Evolutionary conservation across 1,140 invertebrate genomes (phyloP).

Genomic region (Ostrea edulis): DNA sequence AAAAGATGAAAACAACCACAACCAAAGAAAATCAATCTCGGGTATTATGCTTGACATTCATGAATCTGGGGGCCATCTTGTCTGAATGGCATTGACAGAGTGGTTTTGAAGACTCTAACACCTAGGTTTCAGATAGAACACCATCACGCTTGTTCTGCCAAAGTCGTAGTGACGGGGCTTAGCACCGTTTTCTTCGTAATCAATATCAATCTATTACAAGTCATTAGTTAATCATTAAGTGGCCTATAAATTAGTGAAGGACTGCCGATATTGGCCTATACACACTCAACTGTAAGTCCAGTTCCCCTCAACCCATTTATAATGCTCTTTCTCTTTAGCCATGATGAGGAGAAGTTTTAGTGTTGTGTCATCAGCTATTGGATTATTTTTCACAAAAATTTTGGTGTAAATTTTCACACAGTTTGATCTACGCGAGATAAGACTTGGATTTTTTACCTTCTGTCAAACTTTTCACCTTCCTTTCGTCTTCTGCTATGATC

Average conservation of each 20-base stretch:
- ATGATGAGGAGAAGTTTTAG: background rate
- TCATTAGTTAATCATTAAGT: constrained; percentile 38
- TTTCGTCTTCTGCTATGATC: background rate
- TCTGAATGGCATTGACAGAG: background rate
- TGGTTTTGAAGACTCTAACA: background rate
- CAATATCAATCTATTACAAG: constrained; percentile 38
- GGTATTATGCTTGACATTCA: constrained; percentile 14
- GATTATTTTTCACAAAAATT: background rate
- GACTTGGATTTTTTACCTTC: background rate
- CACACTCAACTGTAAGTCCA: background rate
- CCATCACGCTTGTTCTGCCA: background rate
- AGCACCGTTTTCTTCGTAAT: background rate
- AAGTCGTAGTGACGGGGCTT: background rate
- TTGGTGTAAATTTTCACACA: background rate
- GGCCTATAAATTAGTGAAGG: background rate
- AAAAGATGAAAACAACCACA: background rate
- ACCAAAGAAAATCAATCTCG: background rate
- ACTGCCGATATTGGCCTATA: background rate
- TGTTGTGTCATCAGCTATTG: background rate
- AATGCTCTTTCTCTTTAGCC: background rate
- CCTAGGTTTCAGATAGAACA: background rate
- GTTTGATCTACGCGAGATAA: background rate
- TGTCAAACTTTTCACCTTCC: background rate
- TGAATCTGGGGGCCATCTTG: constrained; percentile 7
- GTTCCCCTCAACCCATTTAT: background rate